Conservation (phyloP, 2,113 vertebrate species). For the Myocastor coypus region DNA sequence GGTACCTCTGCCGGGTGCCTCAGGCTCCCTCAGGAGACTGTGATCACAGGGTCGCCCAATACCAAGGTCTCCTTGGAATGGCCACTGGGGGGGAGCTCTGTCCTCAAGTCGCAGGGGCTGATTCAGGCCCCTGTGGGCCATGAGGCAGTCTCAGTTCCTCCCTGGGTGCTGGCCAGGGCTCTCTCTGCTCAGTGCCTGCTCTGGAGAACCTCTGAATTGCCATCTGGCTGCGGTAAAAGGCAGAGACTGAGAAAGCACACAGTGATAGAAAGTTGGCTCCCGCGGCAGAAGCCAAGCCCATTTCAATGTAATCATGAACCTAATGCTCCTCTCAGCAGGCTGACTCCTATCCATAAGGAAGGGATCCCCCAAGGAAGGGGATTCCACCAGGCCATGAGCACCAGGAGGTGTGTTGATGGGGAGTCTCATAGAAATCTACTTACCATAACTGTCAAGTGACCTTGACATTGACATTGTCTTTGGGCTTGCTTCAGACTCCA, state of each 20-base stretch:
- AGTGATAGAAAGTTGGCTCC: no score
- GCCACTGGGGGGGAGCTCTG: not conserved
- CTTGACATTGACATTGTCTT: accelerated
- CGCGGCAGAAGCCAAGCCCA: not conserved
- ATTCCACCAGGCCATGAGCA: accelerated
- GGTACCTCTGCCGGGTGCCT: no score
- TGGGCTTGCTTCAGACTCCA: not conserved
- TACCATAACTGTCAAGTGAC: not conserved
- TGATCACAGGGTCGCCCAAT: not conserved
- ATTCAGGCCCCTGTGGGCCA: not conserved
- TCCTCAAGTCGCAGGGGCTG: not conserved
- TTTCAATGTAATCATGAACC: not conserved
- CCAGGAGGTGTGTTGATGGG: not conserved
- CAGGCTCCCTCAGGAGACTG: not conserved
- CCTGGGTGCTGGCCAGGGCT: not conserved
- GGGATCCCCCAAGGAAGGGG: not conserved
- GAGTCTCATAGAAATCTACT: not conserved
- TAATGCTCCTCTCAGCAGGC: accelerated
- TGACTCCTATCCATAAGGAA: not conserved
- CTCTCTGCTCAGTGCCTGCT: no score
- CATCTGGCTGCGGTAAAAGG: not conserved
- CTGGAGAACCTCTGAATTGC: not conserved
- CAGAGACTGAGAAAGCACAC: not conserved
- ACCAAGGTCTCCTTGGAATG: not conserved
- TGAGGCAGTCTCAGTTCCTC: not conserved